A percentile compares a stretch with the other conserved stretches of the same genome.
These are phyloP conservation scores for Pseudocheirus occidentalis DNA, from an alignment of 2,797 vertebrate species.

Conservation along the genomic window DNA sequence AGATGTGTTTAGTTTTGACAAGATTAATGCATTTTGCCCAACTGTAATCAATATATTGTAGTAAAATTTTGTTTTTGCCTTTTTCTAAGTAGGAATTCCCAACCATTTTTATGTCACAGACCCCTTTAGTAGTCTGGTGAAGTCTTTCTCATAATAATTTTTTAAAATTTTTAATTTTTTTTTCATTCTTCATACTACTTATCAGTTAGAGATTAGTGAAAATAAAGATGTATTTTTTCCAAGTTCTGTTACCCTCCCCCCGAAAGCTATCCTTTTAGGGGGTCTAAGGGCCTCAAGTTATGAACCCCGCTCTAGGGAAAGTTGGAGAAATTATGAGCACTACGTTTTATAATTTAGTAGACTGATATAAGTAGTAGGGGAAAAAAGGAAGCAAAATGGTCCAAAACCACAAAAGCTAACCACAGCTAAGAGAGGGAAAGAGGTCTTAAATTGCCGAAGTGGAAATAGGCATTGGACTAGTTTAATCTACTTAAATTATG, in stretches of 20 bases:
- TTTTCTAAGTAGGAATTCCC: not conserved
- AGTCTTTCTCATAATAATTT: not conserved
- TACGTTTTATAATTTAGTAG: not conserved
- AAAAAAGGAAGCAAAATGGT: conserved; percentile 11
- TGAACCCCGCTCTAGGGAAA: not conserved
- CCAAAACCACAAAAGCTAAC: not conserved
- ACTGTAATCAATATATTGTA: not conserved
- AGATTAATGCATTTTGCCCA: not conserved
- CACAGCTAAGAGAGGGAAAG: not conserved
- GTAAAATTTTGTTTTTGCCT: not conserved
- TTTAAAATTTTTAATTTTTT: too few relatives aligned
- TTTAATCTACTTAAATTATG: not conserved
- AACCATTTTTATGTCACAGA: not conserved
- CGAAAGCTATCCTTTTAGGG: too few relatives aligned
- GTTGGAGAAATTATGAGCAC: not conserved
- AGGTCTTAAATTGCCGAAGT: not conserved
- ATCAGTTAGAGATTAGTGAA: not conserved
- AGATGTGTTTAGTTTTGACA: not conserved
- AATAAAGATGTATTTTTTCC: not conserved
- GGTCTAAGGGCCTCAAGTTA: not conserved
- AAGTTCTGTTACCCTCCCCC: not conserved
- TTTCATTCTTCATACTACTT: not conserved
- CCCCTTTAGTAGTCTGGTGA: not conserved
- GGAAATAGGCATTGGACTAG: not conserved
- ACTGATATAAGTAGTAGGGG: not conserved